Evolutionary conservation across 2,113 vertebrate genomes (phyloP), one percentile per base, ranked within the genome.

Genomic region (Eubucco bourcierii): DNA sequence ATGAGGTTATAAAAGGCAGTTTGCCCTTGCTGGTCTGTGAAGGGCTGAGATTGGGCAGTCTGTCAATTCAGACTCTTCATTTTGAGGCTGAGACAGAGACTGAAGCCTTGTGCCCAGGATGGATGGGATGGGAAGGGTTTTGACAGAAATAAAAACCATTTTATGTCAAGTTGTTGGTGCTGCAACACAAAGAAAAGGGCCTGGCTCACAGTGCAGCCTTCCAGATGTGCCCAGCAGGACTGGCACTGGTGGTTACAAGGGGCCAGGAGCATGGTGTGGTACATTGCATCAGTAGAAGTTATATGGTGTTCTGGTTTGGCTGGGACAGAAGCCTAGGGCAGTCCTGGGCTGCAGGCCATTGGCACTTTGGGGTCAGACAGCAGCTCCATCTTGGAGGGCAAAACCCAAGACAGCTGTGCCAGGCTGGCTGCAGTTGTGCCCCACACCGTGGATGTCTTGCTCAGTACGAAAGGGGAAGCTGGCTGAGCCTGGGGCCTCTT

Each of bases 1-100:
- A 94, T 72, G 63, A 61, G 77, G 90, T 93, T 81, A 65, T 90
- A 93, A 80, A 94, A 97, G 73, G 37, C 64, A 85, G 71, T 96
- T 97, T 83, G 83, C 92, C 76, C 90, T 80, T 47, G 9, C 37
- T 58, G 67, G 60, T 1, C 66, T 56, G 94, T 68, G 18, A 93
- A 90, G 59, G 41, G 81, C 61, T 63, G 94, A 80, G 87, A 52
- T 95, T 73, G 53, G 60, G 70, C 41, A 59, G 7, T 65, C 80
- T 64, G 75, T 46, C 92, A 92, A 91, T 41, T 96, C 83, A 96
- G 56, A 88, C 31, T 66, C 6, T 86, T 88, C 61, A 53, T 80
- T 92, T 74, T 33, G 56, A 89, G 70, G 52, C 55, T 70, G 10
- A 58, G 71, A 68, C 1, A 27, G 58, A 58, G 58, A 47, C 53